phyloP scores from a whole-genome alignment of 2,113 vertebrate species.

The Cyphomyrus plagiostoma region DNA sequence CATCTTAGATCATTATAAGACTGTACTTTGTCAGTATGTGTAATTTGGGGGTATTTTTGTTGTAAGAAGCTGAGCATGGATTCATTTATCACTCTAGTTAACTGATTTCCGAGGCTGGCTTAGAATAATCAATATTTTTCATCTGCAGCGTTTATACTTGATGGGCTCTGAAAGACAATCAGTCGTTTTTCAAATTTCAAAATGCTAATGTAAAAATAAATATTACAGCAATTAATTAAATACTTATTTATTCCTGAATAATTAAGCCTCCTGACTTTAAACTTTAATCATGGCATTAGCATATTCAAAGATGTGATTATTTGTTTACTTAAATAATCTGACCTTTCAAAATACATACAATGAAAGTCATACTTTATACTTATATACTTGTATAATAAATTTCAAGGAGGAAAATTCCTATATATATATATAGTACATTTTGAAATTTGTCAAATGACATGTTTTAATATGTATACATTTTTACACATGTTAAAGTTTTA shows the following conservation, averaged over 20 bases:
- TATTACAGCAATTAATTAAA: background rate
- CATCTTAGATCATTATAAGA: background rate
- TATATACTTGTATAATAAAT: background rate
- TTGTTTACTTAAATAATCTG: background rate
- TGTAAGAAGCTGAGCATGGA: background rate
- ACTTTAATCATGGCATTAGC: background rate
- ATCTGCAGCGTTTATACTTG: background rate
- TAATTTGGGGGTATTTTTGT: background rate
- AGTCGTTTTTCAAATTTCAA: background rate
- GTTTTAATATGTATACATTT: background rate
- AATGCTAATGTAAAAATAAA: background rate
- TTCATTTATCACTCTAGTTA: background rate
- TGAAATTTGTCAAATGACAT: background rate
- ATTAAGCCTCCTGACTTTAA: background rate
- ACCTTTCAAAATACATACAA: background rate
- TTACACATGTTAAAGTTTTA: background rate
- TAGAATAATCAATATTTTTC: background rate
- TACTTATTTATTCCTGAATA: slow-evolving; percentile 8
- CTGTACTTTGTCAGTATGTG: background rate
- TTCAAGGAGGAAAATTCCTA: slow-evolving; percentile 5
- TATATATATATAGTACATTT: background rate
- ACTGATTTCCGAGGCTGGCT: background rate
- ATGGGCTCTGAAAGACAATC: background rate
- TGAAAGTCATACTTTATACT: background rate
- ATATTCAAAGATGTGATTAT: background rate